Evolutionary conservation across 2,888 invertebrate species (phyloP), one percentile per base, ranked within the genome.

Genomic region (Macrophya annulata): DNA sequence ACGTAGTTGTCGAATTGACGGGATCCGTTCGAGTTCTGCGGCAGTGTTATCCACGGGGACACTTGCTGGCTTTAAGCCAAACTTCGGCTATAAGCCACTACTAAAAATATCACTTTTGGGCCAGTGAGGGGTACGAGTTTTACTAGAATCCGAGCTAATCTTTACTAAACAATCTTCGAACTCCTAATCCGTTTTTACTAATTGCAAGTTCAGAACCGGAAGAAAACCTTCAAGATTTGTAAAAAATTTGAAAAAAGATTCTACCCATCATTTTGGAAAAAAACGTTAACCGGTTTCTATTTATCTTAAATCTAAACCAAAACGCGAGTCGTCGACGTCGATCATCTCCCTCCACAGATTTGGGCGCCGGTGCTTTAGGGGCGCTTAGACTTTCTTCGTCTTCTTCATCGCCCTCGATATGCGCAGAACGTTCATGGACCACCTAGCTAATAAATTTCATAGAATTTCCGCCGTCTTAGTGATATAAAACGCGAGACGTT

Each of bases 71-170:
- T 83, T 31, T 6, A 15, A 62, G 72, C 85, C 85, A 85, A 76
- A 1, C 65, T 68, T 17, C 65, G 59, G 40, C 31, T 82, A 84
- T 84, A 85, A 85, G 84, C 84, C 84, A 84, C 84, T 76, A 74
- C 85, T 85, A 85, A 85, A 85, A 85, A 85, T 85, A 85, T 85
- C 83, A 62, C 85, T 85, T 84, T 76, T 83, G 83, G 72, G 76
- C 68, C 72, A 81, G 43, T 31, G 84, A 85, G 45, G 85, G 85
- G 40, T 37, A 71, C 68, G 82, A 72, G 55, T 59, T 71, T 83
- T 62, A 25, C 45, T 40, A 4, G 83, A 83, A 37, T 43, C 17
- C 31, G 65, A 83, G 43, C 25, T 77, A 77, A 62, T 81, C 59
- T 62, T 17, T 17, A 37, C 55, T 10, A n/a, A 55, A 55, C 31